Evolutionary conservation across 2,797 vertebrate species (phyloP).

Genomic region (Tokudaia muenninki): DNA sequence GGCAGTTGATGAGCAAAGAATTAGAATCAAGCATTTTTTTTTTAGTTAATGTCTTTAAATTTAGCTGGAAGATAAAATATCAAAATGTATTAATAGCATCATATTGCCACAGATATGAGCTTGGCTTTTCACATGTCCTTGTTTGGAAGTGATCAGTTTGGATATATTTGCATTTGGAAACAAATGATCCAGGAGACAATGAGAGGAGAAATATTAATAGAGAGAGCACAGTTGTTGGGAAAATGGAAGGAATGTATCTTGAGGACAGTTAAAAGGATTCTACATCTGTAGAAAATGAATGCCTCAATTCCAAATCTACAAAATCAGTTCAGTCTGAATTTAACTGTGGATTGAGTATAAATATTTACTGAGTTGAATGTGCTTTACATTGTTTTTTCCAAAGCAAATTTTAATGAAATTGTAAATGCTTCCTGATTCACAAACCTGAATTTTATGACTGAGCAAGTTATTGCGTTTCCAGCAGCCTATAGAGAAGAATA

Average conservation of each 20-base stretch:
- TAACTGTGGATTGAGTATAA: constrained; percentile 47
- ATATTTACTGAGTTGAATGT: neutral
- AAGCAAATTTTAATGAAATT: constrained; percentile 26
- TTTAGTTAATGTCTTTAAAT: neutral
- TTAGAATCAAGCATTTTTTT: neutral
- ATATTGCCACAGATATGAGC: neutral
- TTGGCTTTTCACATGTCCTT: neutral
- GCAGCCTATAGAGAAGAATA: neutral
- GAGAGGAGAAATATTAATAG: neutral
- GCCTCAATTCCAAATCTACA: neutral
- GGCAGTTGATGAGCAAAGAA: neutral
- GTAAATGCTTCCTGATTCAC: constrained; percentile 7
- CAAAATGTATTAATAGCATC: neutral
- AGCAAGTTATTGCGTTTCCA: neutral
- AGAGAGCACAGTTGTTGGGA: neutral
- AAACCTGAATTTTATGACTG: neutral
- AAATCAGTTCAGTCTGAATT: neutral
- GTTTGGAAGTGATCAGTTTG: neutral
- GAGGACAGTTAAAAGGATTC: neutral
- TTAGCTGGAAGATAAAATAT: neutral
- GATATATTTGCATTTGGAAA: neutral
- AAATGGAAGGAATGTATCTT: neutral
- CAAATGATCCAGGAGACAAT: neutral
- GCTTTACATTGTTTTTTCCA: neutral
- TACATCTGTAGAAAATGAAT: neutral